Base-by-base conservation (phyloP, 2,113 vertebrate genomes). In the Cyrtonyx montezumae region DNA sequence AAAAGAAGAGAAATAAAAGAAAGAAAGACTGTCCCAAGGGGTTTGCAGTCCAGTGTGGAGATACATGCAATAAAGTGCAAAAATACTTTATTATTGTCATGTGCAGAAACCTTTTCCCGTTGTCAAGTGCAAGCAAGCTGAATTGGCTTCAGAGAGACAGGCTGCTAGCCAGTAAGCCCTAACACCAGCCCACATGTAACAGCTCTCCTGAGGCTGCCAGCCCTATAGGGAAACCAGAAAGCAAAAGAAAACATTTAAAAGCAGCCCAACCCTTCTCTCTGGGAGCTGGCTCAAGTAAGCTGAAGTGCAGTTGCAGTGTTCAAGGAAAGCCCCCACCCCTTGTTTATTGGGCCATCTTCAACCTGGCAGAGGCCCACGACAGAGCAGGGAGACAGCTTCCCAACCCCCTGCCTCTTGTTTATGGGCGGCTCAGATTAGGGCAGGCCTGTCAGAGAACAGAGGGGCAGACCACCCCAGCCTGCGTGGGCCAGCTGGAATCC, bases 341-440 rank as follows among this genome's bases (percentile, higher is more conserved):
- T 10, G 5, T 56, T 48, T 36, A 22, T n/a, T 43, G 63, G 51
- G 32, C 10, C 42, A 45, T 13, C 55, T 58, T 83, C 45, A 53
- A 1, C 6, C 26, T 4, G 0, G 49, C 58, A 45, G 9, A 1
- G 37, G 26, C 23, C 59, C 63, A n/a, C 0, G 1, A 2, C 7
- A 11, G 21, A 59, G 65, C 11, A 4, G 13, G 22, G 40, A 34
- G 22, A 18, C 1, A 6, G 7, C 32, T 65, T 59, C 46, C 46
- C 28, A 4, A 13, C 32, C 20, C 13, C 2, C 3, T 11, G 16
- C 10, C 46, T 63, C 32, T 36, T 3, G 1, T 6, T 56, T 3
- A 0, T 1, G 3, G 28, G 11, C 13, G 1, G 9, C 79, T 40
- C 1, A 11, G 46, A 5, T 4, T 32, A 15, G 11, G 19, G 18